phyloP scores from a whole-genome alignment of 2,113 vertebrate genomes.

The Corvus moneduloides region DNA sequence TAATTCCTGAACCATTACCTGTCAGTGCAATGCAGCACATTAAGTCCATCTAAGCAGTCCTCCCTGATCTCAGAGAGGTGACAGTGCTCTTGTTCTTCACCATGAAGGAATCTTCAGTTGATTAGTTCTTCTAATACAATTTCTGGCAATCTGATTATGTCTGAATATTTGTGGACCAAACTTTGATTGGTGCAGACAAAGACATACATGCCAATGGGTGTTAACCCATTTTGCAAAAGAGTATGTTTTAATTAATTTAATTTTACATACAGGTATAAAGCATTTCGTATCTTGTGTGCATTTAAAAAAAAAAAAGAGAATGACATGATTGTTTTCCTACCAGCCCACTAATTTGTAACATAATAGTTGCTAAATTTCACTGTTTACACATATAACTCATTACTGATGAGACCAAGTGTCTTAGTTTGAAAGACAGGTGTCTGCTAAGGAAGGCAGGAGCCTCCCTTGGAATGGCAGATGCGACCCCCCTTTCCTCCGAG shows the following conservation, averaged over 20 bases:
- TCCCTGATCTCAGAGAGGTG: not conserved
- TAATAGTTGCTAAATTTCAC: not conserved
- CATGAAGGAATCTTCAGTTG: not conserved
- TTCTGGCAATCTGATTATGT: not conserved
- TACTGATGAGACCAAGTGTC: not conserved
- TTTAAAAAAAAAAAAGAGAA: not conserved
- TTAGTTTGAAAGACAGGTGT: no score
- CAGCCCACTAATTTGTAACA: not conserved
- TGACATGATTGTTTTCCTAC: not conserved
- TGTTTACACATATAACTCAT: not conserved
- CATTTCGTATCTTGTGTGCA: not conserved
- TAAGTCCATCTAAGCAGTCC: not conserved
- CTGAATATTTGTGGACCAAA: not conserved
- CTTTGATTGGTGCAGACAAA: not conserved
- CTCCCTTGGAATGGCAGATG: no score
- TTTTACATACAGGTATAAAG: not conserved
- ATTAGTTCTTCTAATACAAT: not conserved
- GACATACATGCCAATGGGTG: rapidly evolving
- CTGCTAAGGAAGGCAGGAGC: no score
- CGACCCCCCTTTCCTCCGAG: no score
- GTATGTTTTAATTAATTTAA: not conserved
- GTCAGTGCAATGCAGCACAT: not conserved
- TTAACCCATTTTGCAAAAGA: not conserved
- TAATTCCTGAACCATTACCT: no score
- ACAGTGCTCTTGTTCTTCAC: not conserved